Evolutionary conservation across 2,113 vertebrate genomes (phyloP), one percentile per base, ranked within the genome.

Genomic region (Nycticorax nycticorax): DNA sequence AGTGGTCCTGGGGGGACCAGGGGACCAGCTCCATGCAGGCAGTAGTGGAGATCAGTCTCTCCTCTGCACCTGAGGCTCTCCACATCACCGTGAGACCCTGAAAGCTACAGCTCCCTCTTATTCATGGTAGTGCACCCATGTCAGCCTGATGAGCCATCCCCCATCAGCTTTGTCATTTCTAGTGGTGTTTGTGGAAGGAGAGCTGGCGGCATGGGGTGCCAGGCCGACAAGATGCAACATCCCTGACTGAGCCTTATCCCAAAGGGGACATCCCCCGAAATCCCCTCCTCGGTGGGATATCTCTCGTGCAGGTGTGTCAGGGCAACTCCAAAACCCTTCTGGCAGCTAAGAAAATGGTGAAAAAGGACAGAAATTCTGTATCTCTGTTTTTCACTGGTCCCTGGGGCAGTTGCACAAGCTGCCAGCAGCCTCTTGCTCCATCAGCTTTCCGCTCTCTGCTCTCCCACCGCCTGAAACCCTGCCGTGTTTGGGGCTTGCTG

Each of bases 201-300:
- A 50, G 30, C 33, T 71, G 66, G 39, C 6, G 6, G 47, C 57
- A 22, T 1, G 3, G 8, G 16, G 30, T 69, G 28, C 8, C 43
- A 26, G 45, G 35, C 47, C 2, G 20, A 71, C 33, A 50, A 47
- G 55, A 20, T 2, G 7, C 45, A n/a, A 23, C 3, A 0, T 55
- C 45, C 13, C 39, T 0, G 2, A 8, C 20, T 60, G 50, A 81
- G 23, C 35, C 6, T 23, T 55, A 7, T 37, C 47, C 76, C 68
- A 33, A 33, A 48, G n/a, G 18, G 23, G n/a, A 18, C 68, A 32
- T 47, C 28, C 69, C 30, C 41, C 3, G 3, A 62, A 41, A 84
- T 22, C 22, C 9, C 21, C 32, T 10, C 45, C 52, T 21, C 0
- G 0, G 9, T 30, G 59, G 52, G 59, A 17, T 71, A 19, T 11